Evolutionary conservation across 2,797 vertebrate genomes (phyloP), one percentile per base, ranked within the genome.

Genomic region (Eutrigla gurnardus): DNA sequence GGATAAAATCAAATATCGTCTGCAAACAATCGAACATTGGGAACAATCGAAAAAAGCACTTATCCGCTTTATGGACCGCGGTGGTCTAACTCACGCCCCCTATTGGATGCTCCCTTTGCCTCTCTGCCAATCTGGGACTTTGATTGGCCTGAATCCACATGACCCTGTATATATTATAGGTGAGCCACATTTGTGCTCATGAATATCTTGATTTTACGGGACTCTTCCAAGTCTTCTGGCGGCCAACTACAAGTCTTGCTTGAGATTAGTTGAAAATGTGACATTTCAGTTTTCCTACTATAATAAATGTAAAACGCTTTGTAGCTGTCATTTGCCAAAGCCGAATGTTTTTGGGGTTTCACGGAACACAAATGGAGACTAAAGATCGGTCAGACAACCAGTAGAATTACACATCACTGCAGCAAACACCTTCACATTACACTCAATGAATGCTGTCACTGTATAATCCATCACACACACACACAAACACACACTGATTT

Each of bases 391-490:
- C 40, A 59, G 25, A 70, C 66, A 52, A 65, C 54, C 13, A 75
- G 37, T 18, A n/a, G 50, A 73, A 79, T 77, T 40, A 59, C 17
- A 61, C 13, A 3, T 79, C 36, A 45, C 33, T 61, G 62, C 60
- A 50, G 49, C 60, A 78, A 59, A 77, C 46, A 77, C 55, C 25
- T 63, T 84, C 46, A 52, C 17, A 63, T 76, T 66, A 50, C 47
- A 60, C 50, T 65, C 76, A 65, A 18, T 57, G 52, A 75, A 59
- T 25, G 53, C 72, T 63, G 60, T 60, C 55, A 70, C 74, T 73
- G 60, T 71, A 65, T 67, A 83, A 87, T 80, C 73, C 66, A 77
- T 75, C 45, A 14, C 65, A 70, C 46, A 71, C 70, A 73, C 71
- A 80, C 6, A 39, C 65, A 70, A 46, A 71, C 70, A 73, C 71